Evolutionary conservation across 2,888 invertebrate genomes (phyloP).

Genomic region (Eristalis pertinax): DNA sequence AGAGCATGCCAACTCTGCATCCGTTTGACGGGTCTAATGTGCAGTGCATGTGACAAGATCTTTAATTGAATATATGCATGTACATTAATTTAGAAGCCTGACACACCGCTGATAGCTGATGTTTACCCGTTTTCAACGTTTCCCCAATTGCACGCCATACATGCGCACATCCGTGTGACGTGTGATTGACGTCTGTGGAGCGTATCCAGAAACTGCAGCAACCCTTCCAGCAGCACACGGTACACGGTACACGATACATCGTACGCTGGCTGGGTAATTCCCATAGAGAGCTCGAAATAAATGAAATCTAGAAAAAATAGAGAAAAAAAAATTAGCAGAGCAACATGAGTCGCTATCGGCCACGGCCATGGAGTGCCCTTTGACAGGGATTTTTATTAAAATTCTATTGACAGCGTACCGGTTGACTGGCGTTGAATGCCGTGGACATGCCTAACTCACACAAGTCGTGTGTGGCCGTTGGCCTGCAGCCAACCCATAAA

Average conservation of each 20-base stretch:
- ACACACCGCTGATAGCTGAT: slow-evolving; percentile 31
- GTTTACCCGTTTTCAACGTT: slow-evolving; percentile 36
- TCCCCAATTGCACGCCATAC: background rate
- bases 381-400: slow-evolving; percentile 33
- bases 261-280: background rate
- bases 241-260: background rate
- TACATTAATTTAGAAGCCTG: slow-evolving; percentile 12
- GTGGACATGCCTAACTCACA: background rate
- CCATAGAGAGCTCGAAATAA: background rate
- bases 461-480: background rate
- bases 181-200: slow-evolving; percentile 11
- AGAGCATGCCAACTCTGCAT: background rate
- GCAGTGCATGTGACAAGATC: slow-evolving; percentile 31
- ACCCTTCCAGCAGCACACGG: background rate
- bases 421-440: background rate
- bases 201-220: background rate
- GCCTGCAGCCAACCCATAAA: background rate
- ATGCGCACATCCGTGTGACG: background rate
- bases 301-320: background rate
- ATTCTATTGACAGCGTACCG: slow-evolving; percentile 18
- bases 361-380: background rate
- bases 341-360: background rate
- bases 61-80: slow-evolving; percentile 47
- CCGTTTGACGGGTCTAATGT: background rate
- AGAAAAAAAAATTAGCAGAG: slow-evolving; percentile 10